A percentile compares a stretch with the other conserved stretches of the same genome.
Conservation (phyloP, 2,113 vertebrate genomes). For the Crypturellus undulatus region DNA sequence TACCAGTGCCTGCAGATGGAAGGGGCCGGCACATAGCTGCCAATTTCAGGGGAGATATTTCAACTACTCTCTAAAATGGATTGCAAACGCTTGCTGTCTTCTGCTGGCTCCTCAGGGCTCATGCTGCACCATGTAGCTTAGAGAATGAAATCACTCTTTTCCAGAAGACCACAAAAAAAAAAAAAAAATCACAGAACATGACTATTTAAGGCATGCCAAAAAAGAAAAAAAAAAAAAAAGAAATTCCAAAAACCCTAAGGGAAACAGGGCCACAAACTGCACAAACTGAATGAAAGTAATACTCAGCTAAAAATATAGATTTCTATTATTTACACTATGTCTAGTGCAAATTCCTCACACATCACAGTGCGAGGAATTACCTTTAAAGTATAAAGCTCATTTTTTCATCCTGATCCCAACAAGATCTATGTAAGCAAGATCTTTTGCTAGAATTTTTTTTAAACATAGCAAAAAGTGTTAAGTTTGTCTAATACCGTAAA, state of each 20-base stretch:
- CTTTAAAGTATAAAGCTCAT: neutral
- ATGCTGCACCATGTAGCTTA: neutral
- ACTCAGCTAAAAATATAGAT: neutral
- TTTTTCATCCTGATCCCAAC: neutral
- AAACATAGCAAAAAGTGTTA: neutral
- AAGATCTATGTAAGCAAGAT: neutral
- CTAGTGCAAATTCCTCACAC: neutral
- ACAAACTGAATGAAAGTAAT: neutral
- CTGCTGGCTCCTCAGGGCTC: conserved; percentile 18
- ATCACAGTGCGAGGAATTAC: neutral
- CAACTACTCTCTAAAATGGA: conserved; percentile 51
- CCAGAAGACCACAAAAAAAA: neutral
- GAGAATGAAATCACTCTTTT: neutral
- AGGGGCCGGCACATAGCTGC: conserved; percentile 67
- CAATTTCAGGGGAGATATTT: conserved; percentile 68
- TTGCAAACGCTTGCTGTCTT: conserved; percentile 56
- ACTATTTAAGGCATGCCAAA: neutral
- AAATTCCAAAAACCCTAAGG: neutral
- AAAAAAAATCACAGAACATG: neutral
- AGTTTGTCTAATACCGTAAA: neutral
- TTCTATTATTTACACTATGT: neutral
- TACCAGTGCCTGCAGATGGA: conserved; percentile 73
- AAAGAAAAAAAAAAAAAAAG: neutral
- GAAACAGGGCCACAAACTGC: neutral
- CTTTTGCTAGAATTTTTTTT: neutral